Conservation (phyloP, 2,888 invertebrate species). For the Macrosiphum euphorbiae region DNA sequence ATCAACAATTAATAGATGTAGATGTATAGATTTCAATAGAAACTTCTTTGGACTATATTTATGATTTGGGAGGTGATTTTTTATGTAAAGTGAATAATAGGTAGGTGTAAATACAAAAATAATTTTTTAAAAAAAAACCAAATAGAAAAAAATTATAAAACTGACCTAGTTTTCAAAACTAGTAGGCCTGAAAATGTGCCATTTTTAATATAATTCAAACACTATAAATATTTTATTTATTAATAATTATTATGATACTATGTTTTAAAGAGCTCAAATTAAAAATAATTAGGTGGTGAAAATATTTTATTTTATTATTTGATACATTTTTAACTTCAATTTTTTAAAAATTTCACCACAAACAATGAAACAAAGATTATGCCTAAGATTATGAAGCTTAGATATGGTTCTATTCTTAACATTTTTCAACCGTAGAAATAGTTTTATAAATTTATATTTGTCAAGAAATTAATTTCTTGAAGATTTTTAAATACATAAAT, state of each 20-base stretch:
- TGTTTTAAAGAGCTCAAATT: slow-evolving; percentile 43
- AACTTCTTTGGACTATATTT: neutral
- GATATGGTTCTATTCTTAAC: too few relatives aligned
- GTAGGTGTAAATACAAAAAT: neutral
- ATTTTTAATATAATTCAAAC: neutral
- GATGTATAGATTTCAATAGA: slow-evolving; percentile 10
- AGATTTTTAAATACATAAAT: too few relatives aligned
- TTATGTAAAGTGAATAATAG: neutral
- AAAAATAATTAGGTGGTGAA: neutral
- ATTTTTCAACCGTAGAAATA: too few relatives aligned
- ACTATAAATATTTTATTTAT: slow-evolving; percentile 28
- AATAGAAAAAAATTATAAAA: slow-evolving; percentile 23
- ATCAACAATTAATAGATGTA: slow-evolving; percentile 60
- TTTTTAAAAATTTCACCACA: neutral
- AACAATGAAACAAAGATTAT: neutral
- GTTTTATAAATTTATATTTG: too few relatives aligned
- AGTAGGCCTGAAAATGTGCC: slow-evolving; percentile 39
- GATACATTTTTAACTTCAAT: neutral
- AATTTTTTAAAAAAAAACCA: neutral
- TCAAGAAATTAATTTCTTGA: too few relatives aligned
- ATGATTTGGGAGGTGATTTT: neutral
- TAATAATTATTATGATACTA: neutral
- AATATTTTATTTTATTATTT: neutral
- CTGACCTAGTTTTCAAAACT: neutral
- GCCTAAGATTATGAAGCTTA: too few relatives aligned